A percentile compares a stretch with the other conserved stretches of the same genome.
Conservation (phyloP, 1,140 invertebrate genomes). For the Eupristina koningsbergeri region DNA sequence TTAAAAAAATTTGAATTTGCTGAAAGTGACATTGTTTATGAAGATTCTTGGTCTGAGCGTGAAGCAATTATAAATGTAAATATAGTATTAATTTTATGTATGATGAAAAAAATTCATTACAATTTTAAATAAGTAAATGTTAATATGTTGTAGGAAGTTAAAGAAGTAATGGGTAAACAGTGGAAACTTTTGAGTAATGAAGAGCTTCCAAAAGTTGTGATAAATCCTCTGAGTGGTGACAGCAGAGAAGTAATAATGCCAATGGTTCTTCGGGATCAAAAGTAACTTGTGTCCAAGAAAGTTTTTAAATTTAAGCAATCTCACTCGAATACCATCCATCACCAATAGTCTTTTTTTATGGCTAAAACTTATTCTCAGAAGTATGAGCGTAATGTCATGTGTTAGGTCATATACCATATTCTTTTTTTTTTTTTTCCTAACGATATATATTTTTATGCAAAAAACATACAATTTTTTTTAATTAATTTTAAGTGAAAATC, state of each 20-base stretch:
- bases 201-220: conserved; percentile 69
- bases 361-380: conserved; percentile 55
- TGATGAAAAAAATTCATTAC: not conserved
- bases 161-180: conserved; percentile 64
- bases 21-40: conserved; percentile 72
- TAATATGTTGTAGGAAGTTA: conserved; percentile 66
- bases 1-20: conserved; percentile 79
- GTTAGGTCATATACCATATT: conserved; percentile 56
- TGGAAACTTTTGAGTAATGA: conserved; percentile 68
- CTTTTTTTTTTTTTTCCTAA: conserved; percentile 54
- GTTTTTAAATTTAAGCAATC: conserved; percentile 47
- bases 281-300: conserved; percentile 56
- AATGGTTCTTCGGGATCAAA: conserved; percentile 69
- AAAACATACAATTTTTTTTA: conserved; percentile 31
- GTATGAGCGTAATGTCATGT: conserved; percentile 57
- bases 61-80: conserved; percentile 63
- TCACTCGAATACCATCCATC: conserved; percentile 52
- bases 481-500: conserved; percentile 46
- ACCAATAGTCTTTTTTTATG: conserved; percentile 53
- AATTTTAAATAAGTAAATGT: not conserved
- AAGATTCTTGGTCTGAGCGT: conserved; percentile 58
- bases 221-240: conserved; percentile 67
- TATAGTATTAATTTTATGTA: not conserved
- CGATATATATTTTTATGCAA: conserved; percentile 57
- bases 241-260: conserved; percentile 73